A percentile compares a stretch with the other conserved stretches of the same genome.
These are phyloP conservation scores for Xanthorhoe designata DNA, from an alignment of 2,888 invertebrate genomes.

Conservation along the genomic window DNA sequence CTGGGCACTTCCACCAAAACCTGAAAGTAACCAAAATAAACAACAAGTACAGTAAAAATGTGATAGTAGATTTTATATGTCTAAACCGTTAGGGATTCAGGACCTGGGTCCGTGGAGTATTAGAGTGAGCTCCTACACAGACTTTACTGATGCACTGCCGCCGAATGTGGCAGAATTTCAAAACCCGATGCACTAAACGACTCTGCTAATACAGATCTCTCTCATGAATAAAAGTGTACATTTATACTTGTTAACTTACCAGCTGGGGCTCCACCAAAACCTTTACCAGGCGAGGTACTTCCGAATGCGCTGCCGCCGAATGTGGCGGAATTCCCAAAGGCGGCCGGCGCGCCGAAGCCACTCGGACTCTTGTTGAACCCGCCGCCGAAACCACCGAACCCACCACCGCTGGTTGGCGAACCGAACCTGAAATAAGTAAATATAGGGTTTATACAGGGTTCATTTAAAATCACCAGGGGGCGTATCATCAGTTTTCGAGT, in stretches of 20 bases:
- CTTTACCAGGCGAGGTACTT: conserved; percentile 75
- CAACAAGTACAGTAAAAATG: too few species aligned
- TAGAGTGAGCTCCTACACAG: too few species aligned
- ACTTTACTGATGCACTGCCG: conserved; percentile 73
- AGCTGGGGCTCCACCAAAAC: conserved; percentile 67
- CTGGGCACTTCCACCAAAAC: conserved; percentile 74
- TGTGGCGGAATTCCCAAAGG: conserved; percentile 80
- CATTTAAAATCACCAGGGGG: too few species aligned
- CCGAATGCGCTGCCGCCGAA: conserved; percentile 85
- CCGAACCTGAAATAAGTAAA: conserved; percentile 57
- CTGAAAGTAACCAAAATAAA: conserved; percentile 42
- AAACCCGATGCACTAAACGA: too few species aligned
- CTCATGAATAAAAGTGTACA: too few species aligned
- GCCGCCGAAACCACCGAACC: conserved; percentile 66
- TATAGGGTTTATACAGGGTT: too few species aligned
- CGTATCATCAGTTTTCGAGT: too few species aligned
- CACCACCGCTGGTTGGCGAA: conserved; percentile 52
- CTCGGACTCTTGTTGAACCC: conserved; percentile 76
- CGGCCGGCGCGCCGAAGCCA: conserved; percentile 72
- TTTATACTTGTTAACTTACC: conserved; percentile 49
- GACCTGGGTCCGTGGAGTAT: too few species aligned
- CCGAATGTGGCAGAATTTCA: conserved; percentile 83
- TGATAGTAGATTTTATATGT: too few species aligned
- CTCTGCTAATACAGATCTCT: too few species aligned
- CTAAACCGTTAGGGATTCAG: too few species aligned